These are phyloP conservation scores for Eleginops maclovinus DNA, from an alignment of 2,113 vertebrate genomes.

Conservation along the genomic window DNA sequence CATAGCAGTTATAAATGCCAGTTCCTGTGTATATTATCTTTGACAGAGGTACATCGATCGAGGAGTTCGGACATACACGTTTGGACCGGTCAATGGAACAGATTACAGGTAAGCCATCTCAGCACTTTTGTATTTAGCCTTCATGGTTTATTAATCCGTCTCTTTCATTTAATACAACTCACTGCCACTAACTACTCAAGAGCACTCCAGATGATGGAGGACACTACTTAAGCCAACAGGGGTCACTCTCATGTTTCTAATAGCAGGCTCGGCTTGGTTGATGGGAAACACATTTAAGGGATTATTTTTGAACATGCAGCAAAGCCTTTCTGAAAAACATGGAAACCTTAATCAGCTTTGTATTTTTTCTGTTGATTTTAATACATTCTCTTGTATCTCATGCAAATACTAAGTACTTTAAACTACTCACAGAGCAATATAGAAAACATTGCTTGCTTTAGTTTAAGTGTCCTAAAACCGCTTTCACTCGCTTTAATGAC, in stretches of 20 bases:
- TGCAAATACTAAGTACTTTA: not conserved
- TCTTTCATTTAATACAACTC: not conserved
- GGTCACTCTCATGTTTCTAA: slow-evolving; percentile 59
- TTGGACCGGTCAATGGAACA: slow-evolving; percentile 96
- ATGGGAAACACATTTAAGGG: not conserved
- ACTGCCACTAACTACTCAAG: slow-evolving; percentile 1
- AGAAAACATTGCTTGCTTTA: not conserved
- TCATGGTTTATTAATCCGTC: not conserved
- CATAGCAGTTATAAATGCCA: slow-evolving; percentile 9
- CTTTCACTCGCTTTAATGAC: not conserved
- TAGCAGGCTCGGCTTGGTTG: slow-evolving; percentile 10
- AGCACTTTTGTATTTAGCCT: not conserved
- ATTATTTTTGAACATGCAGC: not conserved
- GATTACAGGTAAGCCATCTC: slow-evolving; percentile 92
- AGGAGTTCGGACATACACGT: slow-evolving; percentile 94
- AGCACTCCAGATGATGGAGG: slow-evolving; percentile 24
- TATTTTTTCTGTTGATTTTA: not conserved
- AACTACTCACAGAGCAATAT: not conserved
- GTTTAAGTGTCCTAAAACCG: slow-evolving; percentile 1
- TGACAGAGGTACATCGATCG: slow-evolving; percentile 95
- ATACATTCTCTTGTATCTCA: not conserved
- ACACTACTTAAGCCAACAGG: slow-evolving; percentile 57
- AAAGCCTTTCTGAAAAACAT: not conserved
- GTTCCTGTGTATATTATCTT: slow-evolving; percentile 25
- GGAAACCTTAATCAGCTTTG: not conserved